Evolutionary conservation across 2,113 vertebrate species (phyloP).

Genomic region (Myrmecophaga tridactyla): DNA sequence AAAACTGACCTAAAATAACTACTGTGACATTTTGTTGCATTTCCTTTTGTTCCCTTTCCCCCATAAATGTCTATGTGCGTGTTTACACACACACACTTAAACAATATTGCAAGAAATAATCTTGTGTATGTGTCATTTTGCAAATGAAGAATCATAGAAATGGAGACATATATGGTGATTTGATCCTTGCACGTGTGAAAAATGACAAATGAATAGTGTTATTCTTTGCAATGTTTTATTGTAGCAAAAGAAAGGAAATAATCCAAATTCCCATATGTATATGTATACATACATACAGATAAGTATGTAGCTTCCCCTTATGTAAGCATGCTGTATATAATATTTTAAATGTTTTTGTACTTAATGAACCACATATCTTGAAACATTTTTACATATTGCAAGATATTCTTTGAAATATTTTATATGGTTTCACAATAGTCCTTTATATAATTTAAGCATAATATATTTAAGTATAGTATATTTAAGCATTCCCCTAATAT

Average conservation of each 20-base stretch:
- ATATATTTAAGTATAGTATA: background rate
- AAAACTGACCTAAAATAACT: conserved; percentile 23
- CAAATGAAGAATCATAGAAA: background rate
- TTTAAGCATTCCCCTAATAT: background rate
- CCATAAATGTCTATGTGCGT: background rate
- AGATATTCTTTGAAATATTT: conserved; percentile 21
- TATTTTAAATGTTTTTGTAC: conserved; percentile 20
- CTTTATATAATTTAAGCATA: background rate
- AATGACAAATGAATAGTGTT: background rate
- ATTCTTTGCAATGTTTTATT: background rate
- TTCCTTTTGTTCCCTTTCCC: background rate
- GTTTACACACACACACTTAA: background rate
- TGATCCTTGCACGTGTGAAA: background rate
- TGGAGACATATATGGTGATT: background rate
- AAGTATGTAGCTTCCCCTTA: background rate
- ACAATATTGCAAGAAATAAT: background rate
- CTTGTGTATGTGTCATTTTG: background rate
- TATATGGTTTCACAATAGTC: background rate
- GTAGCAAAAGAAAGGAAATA: background rate
- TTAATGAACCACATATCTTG: background rate
- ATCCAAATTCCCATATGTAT: background rate
- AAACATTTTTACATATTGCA: background rate
- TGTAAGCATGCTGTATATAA: background rate
- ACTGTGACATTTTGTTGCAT: conserved; percentile 26
- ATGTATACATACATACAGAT: background rate